A percentile compares a stretch with the other conserved stretches of the same genome.
These are phyloP conservation scores for Anhinga rufa DNA, from an alignment of 2,113 vertebrate species.

Conservation along the genomic window DNA sequence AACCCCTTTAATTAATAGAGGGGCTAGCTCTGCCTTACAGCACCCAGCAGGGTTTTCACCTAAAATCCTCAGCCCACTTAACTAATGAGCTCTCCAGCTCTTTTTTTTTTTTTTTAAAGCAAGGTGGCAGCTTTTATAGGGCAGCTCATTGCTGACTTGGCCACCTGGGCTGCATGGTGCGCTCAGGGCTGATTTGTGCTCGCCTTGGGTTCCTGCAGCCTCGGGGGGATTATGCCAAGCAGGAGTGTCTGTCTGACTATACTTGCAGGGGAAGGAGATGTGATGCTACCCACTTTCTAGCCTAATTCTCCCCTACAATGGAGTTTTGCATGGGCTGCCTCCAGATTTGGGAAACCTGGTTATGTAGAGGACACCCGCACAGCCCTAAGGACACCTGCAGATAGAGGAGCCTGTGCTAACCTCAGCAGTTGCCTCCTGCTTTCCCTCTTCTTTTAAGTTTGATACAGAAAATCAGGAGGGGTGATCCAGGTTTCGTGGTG, in stretches of 20 bases:
- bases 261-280: fast-evolving
- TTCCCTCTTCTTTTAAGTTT: neutral
- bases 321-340: neutral
- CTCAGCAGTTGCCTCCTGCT: neutral
- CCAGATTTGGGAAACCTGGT: neutral
- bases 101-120: neutral
- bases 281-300: neutral
- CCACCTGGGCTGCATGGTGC: fast-evolving
- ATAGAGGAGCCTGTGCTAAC: neutral
- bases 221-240: neutral
- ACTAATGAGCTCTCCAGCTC: neutral
- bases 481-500: neutral
- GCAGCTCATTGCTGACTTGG: neutral
- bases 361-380: fast-evolving
- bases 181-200: neutral
- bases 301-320: neutral
- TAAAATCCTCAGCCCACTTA: neutral
- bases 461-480: neutral
- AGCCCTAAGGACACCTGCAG: fast-evolving
- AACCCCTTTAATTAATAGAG: neutral
- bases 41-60: neutral
- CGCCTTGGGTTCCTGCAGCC: neutral
- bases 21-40: neutral
- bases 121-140: neutral
- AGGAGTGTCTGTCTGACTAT: neutral